phyloP scores from a whole-genome alignment of 2,797 vertebrate genomes.

The Spondyliosoma cantharus region DNA sequence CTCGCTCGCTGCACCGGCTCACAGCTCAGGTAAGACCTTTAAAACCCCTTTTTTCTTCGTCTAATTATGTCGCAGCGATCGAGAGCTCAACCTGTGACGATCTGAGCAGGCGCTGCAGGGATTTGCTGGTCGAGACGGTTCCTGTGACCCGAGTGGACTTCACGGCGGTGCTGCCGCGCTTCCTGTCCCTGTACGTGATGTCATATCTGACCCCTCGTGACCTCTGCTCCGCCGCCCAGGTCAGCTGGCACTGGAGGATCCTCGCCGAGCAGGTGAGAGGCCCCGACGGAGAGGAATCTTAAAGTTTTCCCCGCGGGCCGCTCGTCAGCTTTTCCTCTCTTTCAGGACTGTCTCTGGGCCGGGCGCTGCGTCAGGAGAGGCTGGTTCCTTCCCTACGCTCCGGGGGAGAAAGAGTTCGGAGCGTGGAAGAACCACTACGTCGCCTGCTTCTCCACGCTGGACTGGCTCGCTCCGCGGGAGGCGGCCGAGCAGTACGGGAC shows the following conservation, averaged over 20 bases:
- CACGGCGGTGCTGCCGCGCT: conserved; percentile 85
- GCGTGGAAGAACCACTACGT: conserved; percentile 87
- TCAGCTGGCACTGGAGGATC: conserved; percentile 91
- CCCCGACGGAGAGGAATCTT: not conserved
- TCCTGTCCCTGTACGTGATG: conserved; percentile 88
- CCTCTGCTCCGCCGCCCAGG: conserved; percentile 85
- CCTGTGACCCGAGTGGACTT: conserved; percentile 85
- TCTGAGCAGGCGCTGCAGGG: conserved; percentile 81
- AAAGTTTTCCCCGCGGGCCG: rapidly evolving
- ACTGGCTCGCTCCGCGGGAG: conserved; percentile 82
- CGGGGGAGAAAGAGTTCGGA: conserved; percentile 80
- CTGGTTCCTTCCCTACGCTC: conserved; percentile 87
- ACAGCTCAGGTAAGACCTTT: conserved; percentile 86
- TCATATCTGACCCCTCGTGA: conserved; percentile 89
- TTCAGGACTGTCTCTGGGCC: conserved; percentile 86
- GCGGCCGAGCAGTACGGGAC: conserved; percentile 79
- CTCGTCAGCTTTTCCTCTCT: too few species aligned
- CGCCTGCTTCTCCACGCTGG: conserved; percentile 80
- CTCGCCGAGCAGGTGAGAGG: conserved; percentile 88
- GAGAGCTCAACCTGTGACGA: not conserved
- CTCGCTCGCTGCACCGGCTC: conserved; percentile 83
- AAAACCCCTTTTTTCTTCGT: not conserved
- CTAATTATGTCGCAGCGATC: rapidly evolving
- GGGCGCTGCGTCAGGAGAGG: conserved; percentile 82
- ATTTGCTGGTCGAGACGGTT: conserved; percentile 82